These are phyloP conservation scores for Tetranychus piercei DNA, from an alignment of 2,888 invertebrate species.

Conservation along the genomic window DNA sequence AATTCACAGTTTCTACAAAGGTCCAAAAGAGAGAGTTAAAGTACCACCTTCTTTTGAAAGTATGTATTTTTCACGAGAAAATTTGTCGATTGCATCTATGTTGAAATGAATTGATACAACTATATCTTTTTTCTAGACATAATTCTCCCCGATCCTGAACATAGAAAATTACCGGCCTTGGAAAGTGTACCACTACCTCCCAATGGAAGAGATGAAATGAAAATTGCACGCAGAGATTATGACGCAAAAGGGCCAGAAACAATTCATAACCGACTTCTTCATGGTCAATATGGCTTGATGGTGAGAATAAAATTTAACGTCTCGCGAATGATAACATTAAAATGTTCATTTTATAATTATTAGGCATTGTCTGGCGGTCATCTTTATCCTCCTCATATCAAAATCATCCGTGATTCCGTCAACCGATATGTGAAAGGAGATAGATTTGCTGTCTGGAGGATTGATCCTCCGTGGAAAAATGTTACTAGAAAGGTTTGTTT, in stretches of 20 bases:
- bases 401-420: conserved; percentile 61
- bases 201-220: conserved; percentile 19
- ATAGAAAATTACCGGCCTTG: conserved; percentile 23
- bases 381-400: conserved; percentile 58
- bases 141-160: conserved; percentile 19
- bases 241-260: conserved; percentile 56
- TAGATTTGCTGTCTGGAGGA: conserved; percentile 86
- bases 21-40: background rate
- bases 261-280: conserved; percentile 61
- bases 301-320: conserved; percentile 47
- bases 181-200: conserved; percentile 23
- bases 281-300: conserved; percentile 81
- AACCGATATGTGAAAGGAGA: conserved; percentile 58
- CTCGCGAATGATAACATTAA: no score
- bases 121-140: background rate
- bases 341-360: conserved; percentile 24
- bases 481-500: conserved; percentile 51
- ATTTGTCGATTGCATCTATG: background rate
- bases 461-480: conserved; percentile 90
- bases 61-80: background rate
- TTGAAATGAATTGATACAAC: background rate
- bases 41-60: background rate
- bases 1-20: background rate
- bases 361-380: conserved; percentile 69
- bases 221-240: background rate